Conservation (phyloP, 1,140 invertebrate species). For the Caligus rogercresseyi region DNA sequence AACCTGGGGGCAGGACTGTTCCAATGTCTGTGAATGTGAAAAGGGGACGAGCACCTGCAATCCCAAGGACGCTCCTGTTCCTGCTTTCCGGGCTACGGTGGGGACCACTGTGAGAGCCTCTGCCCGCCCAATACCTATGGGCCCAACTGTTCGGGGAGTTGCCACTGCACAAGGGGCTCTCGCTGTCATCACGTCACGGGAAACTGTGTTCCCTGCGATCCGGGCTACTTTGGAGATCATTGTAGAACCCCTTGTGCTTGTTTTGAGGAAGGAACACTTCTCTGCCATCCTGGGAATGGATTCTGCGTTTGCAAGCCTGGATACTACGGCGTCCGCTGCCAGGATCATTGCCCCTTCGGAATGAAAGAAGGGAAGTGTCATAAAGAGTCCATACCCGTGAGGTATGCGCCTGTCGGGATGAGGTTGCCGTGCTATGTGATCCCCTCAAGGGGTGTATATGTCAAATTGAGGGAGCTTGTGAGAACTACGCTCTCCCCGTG, state of each 20-base stretch:
- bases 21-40: slow-evolving; percentile 47
- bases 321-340: not conserved
- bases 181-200: slow-evolving; percentile 57
- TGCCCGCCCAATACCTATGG: slow-evolving; percentile 61
- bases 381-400: not conserved
- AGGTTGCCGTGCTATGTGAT: not conserved
- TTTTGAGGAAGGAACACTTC: not conserved
- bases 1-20: slow-evolving; percentile 54
- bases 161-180: slow-evolving; percentile 66
- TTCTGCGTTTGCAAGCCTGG: not conserved
- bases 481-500: not conserved
- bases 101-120: slow-evolving; percentile 44
- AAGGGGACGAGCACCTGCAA: slow-evolving; percentile 51
- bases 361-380: slow-evolving; percentile 1
- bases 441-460: not conserved
- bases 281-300: not conserved
- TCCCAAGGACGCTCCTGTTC: slow-evolving; percentile 33
- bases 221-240: slow-evolving; percentile 3
- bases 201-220: not conserved
- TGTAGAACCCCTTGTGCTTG: not conserved
- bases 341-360: slow-evolving; percentile 9
- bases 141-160: slow-evolving; percentile 49
- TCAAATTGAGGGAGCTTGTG: not conserved
- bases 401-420: not conserved
- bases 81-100: slow-evolving; percentile 24